A percentile compares a stretch with the other conserved stretches of the same genome.
Evolutionary conservation across 2,797 vertebrate genomes (phyloP).

Genomic region (Onychomys arenicola): DNA sequence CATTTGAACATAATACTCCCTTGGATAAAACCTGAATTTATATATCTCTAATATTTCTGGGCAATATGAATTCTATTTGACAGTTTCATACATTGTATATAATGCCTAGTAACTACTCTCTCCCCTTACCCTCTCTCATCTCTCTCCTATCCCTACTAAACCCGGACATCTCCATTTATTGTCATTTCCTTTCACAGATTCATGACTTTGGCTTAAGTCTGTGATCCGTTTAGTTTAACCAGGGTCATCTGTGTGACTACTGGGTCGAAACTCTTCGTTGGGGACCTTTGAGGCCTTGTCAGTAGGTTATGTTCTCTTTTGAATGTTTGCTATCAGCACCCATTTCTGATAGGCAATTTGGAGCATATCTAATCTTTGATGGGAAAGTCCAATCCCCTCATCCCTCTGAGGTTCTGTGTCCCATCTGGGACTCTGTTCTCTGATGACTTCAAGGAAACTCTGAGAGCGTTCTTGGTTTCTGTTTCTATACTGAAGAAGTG

Average conservation of each 20-base stretch:
- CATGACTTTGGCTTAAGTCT: background rate
- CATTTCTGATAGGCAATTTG: background rate
- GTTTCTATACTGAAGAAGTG: background rate
- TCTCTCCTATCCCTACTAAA: background rate
- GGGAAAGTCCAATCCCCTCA: background rate
- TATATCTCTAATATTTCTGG: background rate
- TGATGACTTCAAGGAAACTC: background rate
- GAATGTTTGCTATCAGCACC: background rate
- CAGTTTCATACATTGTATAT: background rate
- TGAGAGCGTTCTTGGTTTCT: background rate
- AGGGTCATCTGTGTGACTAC: background rate
- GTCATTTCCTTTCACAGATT: background rate
- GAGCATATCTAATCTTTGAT: background rate
- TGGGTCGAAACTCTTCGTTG: background rate
- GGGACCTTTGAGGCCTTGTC: background rate
- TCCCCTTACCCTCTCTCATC: background rate
- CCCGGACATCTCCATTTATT: background rate
- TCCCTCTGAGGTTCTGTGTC: background rate
- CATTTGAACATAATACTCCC: background rate
- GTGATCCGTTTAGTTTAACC: background rate
- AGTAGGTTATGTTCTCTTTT: background rate
- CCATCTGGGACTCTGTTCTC: background rate
- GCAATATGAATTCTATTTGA: background rate
- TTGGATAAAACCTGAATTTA: slow-evolving; percentile 30
- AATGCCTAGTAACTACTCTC: background rate